A percentile compares a stretch with the other conserved stretches of the same genome.
Conservation (phyloP, 2,113 vertebrate genomes). For the Bujurquina vittata region DNA sequence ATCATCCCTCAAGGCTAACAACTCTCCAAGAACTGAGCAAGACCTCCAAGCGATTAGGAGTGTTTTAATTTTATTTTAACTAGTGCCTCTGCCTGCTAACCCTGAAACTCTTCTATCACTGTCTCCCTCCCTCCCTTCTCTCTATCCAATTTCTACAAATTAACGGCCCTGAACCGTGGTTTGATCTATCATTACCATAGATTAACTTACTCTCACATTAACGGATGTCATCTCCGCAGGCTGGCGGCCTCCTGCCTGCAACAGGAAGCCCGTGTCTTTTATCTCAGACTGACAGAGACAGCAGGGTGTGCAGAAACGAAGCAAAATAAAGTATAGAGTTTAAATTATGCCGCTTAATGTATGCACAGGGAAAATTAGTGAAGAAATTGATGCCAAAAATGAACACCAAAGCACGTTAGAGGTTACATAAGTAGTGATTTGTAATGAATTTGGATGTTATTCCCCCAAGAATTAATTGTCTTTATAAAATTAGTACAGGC, state of each 20-base stretch:
- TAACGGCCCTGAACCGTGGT: not conserved
- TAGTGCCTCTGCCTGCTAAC: not conserved
- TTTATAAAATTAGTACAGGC: conserved; percentile 31
- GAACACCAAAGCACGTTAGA: conserved; percentile 30
- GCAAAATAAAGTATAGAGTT: conserved; percentile 34
- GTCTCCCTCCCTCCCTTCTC: not conserved
- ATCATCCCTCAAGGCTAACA: not conserved
- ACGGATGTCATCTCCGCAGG: conserved; percentile 15
- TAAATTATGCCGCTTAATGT: conserved; percentile 29
- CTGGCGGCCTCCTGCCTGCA: conserved; percentile 1
- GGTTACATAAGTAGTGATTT: conserved; percentile 34
- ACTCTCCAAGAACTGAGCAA: not conserved
- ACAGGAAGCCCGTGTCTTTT: conserved; percentile 5
- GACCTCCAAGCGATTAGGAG: not conserved
- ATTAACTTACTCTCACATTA: conserved; percentile 23
- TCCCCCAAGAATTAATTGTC: conserved; percentile 55
- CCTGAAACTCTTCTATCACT: not conserved
- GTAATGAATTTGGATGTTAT: conserved; percentile 36
- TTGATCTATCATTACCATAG: conserved; percentile 42
- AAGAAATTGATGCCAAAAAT: conserved; percentile 27
- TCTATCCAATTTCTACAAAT: conserved; percentile 1
- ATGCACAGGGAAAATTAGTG: conserved; percentile 26
- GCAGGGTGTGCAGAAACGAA: not conserved
- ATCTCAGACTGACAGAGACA: conserved; percentile 34
- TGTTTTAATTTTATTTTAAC: not conserved